A percentile compares a stretch with the other conserved stretches of the same genome.
These are phyloP conservation scores for Drosophila sp. DNA, from an alignment of 1,140 invertebrate genomes.

Conservation along the genomic window DNA sequence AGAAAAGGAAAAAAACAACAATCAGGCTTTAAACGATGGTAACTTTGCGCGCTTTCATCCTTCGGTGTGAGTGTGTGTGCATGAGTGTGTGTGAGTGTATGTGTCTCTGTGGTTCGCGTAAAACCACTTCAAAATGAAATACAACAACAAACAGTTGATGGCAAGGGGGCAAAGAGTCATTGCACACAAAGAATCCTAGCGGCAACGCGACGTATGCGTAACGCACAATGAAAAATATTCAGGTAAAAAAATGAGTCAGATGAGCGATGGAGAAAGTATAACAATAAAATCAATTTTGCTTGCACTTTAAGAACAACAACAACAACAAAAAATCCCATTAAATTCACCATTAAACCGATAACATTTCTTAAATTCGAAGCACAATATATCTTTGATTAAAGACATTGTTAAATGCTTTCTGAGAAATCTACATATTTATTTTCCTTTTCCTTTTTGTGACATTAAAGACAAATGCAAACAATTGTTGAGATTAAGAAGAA, in stretches of 20 bases:
- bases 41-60: neutral
- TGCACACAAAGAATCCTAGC: slow-evolving; percentile 12
- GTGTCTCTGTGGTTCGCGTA: neutral
- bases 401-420: too few relatives aligned
- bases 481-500: too few relatives aligned
- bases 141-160: slow-evolving; percentile 3
- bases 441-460: too few relatives aligned
- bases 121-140: neutral
- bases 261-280: neutral
- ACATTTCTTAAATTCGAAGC: too few relatives aligned
- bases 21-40: slow-evolving; percentile 5
- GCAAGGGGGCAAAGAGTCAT: slow-evolving; percentile 1
- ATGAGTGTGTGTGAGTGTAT: too few relatives aligned
- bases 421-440: too few relatives aligned
- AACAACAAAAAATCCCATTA: too few relatives aligned
- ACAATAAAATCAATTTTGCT: neutral
- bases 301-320: neutral
- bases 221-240: slow-evolving; percentile 24
- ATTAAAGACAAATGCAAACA: too few relatives aligned
- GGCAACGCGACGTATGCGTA: slow-evolving; percentile 56
- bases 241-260: slow-evolving; percentile 18
- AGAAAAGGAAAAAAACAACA: neutral
- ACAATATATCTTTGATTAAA: too few relatives aligned
- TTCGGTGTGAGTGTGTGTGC: neutral
- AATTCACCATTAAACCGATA: too few relatives aligned